A percentile compares a stretch with the other conserved stretches of the same genome.
These are phyloP conservation scores for Chrysolina haemoptera DNA, from an alignment of 2,888 invertebrate species.

Conservation along the genomic window DNA sequence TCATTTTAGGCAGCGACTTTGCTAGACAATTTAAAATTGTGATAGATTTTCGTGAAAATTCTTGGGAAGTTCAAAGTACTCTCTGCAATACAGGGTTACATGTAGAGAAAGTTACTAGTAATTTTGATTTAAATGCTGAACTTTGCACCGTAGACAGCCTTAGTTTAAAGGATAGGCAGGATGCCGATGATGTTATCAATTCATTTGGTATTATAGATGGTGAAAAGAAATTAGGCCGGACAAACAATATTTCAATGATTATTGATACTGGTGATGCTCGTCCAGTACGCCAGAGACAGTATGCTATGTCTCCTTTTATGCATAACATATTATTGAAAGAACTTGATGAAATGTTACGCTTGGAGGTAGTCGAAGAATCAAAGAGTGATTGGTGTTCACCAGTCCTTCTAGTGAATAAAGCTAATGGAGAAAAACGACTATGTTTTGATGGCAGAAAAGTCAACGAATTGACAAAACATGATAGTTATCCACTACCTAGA, in stretches of 20 bases:
- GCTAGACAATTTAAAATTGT: neutral
- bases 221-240: neutral
- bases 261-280: neutral
- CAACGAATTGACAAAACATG: too few relatives aligned
- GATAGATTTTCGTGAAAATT: neutral
- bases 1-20: neutral
- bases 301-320: neutral
- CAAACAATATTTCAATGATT: neutral
- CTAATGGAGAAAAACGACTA: neutral
- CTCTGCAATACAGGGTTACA: neutral
- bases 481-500: too few relatives aligned
- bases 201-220: neutral
- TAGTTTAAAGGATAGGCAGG: neutral
- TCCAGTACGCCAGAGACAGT: neutral
- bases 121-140: neutral
- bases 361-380: too few relatives aligned
- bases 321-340: neutral
- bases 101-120: neutral
- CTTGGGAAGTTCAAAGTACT: neutral
- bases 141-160: neutral
- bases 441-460: too few relatives aligned
- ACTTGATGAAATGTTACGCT: too few relatives aligned
- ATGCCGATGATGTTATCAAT: neutral
- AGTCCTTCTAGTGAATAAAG: neutral
- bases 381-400: neutral